These are phyloP conservation scores for Therioaphis trifolii DNA, from an alignment of 2,888 invertebrate species.

Conservation along the genomic window DNA sequence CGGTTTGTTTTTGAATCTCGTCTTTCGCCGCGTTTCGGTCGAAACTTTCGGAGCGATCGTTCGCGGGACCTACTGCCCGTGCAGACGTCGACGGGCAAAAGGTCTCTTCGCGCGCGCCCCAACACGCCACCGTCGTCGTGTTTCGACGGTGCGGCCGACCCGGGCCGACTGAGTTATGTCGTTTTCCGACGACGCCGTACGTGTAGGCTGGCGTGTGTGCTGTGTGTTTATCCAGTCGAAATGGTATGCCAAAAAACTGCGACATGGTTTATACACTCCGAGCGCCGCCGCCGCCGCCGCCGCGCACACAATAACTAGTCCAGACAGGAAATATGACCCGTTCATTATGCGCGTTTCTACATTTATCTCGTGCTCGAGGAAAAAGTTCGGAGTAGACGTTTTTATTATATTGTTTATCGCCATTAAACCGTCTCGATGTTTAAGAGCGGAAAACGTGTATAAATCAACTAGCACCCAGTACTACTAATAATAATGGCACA, in stretches of 20 bases:
- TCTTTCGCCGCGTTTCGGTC: too few species aligned
- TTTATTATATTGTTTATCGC: conserved; percentile 54
- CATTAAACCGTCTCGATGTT: conserved; percentile 59
- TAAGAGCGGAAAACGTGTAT: conserved; percentile 41
- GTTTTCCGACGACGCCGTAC: not conserved
- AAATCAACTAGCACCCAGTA: conserved; percentile 20
- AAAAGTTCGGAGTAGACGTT: conserved; percentile 46
- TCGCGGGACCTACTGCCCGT: too few species aligned
- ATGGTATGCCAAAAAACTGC: conserved; percentile 27
- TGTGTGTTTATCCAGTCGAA: conserved; percentile 17
- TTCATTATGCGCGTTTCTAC: conserved; percentile 44
- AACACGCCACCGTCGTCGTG: too few species aligned
- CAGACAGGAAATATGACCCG: conserved; percentile 57
- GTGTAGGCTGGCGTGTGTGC: not conserved
- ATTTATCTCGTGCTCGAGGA: conserved; percentile 2
- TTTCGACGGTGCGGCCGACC: too few species aligned
- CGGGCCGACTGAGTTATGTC: not conserved
- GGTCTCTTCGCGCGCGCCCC: too few species aligned
- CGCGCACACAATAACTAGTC: not conserved
- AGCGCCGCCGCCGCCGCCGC: too few species aligned
- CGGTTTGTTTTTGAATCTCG: too few species aligned
- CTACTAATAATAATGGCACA: conserved; percentile 26
- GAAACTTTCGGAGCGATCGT: too few species aligned
- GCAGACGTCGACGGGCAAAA: too few species aligned
- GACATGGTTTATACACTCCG: not conserved